Base-by-base conservation (phyloP, 2,888 invertebrate genomes). In the Diarsia brunnea region DNA sequence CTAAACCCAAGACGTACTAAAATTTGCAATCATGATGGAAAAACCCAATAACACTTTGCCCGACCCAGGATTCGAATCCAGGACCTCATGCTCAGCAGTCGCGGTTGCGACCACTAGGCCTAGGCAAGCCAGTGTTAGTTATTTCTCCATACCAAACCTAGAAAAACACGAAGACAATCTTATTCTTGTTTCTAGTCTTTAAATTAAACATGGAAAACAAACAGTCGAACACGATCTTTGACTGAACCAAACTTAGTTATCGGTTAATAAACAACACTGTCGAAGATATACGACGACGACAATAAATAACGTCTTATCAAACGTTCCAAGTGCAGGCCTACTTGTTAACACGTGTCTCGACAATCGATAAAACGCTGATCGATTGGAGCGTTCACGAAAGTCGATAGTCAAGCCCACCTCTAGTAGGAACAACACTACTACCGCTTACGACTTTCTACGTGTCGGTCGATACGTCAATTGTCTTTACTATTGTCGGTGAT, bases 301-400 rank as follows among this genome's bases (percentile, higher is more conserved):
- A 71, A 84, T 88, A 94, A 93, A 94, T 92, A 91, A 92, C 82
- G 70, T 69, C 87, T 92, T 93, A 93, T 93, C 92, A 87, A 86
- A 80, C 81, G 88, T 88, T 82, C 84, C 75, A 69, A 87, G 90
- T 88, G 89, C 87, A 89, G 86, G 85, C 88, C 91, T 89, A 88
- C 91, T 91, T 93, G 94, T 93, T 93, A 93, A 94, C 94, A 94
- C 92, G 92, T 92, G 92, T 93, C 91, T 69, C 64, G 80, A 69
- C 84, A 81, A 88, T 91, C 92, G 92, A 91, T 92, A 92, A 84
- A 88, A 85, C 81, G 74, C 81, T 92, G 92, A 92, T 92, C 91
- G 92, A 91, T 91, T 87, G 89, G 87, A 87, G 82, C 82, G 85
- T 75, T 81, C 85, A 85, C 82, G 86, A 87, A 87, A 89, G 87